Percentiles rank a stretch among this genome's conserved stretches.
These are phyloP conservation scores for Leucophora obtusa DNA, from an alignment of 2,888 invertebrate species.

Conservation along the genomic window DNA sequence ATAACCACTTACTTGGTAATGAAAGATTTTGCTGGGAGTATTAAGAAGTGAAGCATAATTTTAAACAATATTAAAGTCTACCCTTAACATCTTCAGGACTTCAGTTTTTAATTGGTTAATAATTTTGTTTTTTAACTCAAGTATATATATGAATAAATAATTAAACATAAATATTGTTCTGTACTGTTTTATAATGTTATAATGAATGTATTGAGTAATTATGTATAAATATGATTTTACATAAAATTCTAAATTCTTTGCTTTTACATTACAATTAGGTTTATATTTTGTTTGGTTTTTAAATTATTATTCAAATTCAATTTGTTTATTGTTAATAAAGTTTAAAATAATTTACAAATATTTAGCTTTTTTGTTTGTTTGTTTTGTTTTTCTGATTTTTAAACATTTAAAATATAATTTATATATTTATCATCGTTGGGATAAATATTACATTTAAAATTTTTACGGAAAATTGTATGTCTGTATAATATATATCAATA, in stretches of 20 bases:
- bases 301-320: constrained; percentile 27
- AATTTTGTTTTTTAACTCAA: too few relatives aligned
- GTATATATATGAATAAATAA: neutral
- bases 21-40: too few relatives aligned
- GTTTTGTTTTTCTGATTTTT: constrained; percentile 55
- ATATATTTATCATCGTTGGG: constrained; percentile 64
- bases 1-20: too few relatives aligned
- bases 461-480: constrained; percentile 50
- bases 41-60: too few relatives aligned
- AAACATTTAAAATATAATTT: constrained; percentile 33
- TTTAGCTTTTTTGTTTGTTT: constrained; percentile 31
- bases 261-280: constrained; percentile 56
- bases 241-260: constrained; percentile 37
- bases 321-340: constrained; percentile 44
- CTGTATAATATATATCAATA: constrained; percentile 57
- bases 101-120: too few relatives aligned
- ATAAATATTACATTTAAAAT: constrained; percentile 66
- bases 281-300: constrained; percentile 20
- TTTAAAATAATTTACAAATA: constrained; percentile 57
- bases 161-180: neutral
- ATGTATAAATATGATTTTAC: constrained; percentile 66
- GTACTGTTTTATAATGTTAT: neutral
- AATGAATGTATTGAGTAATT: constrained; percentile 19
- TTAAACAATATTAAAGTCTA: too few relatives aligned
- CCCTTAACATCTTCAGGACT: too few relatives aligned